Evolutionary conservation across 2,888 invertebrate species (phyloP).

Genomic region (Lacanobia wlatinum): DNA sequence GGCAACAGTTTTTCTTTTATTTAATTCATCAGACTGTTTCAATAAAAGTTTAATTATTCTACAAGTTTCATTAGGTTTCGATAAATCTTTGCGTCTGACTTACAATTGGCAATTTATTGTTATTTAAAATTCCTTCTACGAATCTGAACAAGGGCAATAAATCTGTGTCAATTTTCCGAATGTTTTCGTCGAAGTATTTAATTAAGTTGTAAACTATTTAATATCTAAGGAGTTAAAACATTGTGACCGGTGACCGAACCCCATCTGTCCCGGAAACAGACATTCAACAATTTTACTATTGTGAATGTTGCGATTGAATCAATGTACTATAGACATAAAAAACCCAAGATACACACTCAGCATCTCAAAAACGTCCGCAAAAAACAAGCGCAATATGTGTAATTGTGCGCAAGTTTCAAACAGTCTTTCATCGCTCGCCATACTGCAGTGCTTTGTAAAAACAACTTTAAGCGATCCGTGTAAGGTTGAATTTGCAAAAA

Average conservation of each 20-base stretch:
- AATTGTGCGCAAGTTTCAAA: too few relatives aligned
- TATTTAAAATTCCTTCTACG: conserved; percentile 34
- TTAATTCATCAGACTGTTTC: neutral
- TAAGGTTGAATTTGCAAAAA: too few relatives aligned
- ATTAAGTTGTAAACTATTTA: conserved; percentile 35
- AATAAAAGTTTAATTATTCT: conserved; percentile 31
- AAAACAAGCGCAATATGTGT: too few relatives aligned
- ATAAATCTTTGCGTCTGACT: conserved; percentile 45
- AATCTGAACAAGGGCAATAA: conserved; percentile 27
- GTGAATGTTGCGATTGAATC: neutral
- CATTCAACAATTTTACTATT: neutral
- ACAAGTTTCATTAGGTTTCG: conserved; percentile 51
- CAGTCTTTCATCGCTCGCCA: too few relatives aligned
- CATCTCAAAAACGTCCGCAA: too few relatives aligned
- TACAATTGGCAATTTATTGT: conserved; percentile 33
- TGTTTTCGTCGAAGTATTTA: conserved; percentile 27
- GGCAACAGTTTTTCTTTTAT: neutral
- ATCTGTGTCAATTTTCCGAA: conserved; percentile 35
- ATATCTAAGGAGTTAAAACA: conserved; percentile 15
- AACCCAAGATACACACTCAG: too few relatives aligned
- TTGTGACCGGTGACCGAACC: neutral
- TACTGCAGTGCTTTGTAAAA: too few relatives aligned
- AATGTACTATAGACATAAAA: neutral
- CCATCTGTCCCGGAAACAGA: neutral
- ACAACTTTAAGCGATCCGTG: too few relatives aligned